phyloP scores from a whole-genome alignment of 2,888 invertebrate genomes.

The Gastrophysa polygoni region DNA sequence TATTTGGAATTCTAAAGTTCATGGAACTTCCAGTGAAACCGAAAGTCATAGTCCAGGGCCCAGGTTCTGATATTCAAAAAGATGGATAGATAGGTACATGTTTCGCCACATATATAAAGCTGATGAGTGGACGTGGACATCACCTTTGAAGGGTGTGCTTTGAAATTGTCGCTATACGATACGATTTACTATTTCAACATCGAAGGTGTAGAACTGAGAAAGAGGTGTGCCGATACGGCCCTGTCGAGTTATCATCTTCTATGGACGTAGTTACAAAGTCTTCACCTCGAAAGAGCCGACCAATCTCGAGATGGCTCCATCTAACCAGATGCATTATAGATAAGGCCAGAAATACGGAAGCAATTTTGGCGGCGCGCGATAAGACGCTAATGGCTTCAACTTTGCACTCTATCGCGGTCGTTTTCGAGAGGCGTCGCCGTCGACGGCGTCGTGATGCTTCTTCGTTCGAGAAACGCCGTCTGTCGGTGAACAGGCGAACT shows the following conservation, averaged over 20 bases:
- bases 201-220: too few relatives aligned
- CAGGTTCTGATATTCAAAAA: too few relatives aligned
- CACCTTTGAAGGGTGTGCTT: too few relatives aligned
- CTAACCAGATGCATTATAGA: conserved; percentile 59
- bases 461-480: conserved; percentile 38
- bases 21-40: too few relatives aligned
- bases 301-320: conserved; percentile 51
- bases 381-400: conserved; percentile 66
- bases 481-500: conserved; percentile 32
- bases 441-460: too few relatives aligned
- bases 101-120: too few relatives aligned
- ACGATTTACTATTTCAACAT: too few relatives aligned
- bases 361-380: conserved; percentile 60
- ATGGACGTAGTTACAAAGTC: conserved; percentile 38
- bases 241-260: conserved; percentile 26
- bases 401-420: conserved; percentile 63
- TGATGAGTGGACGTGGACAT: too few relatives aligned
- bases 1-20: too few relatives aligned
- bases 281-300: conserved; percentile 47
- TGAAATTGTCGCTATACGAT: too few relatives aligned
- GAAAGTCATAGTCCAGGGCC: too few relatives aligned
- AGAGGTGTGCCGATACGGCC: not conserved
- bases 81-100: too few relatives aligned
- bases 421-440: conserved; percentile 44
- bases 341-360: conserved; percentile 61